Evolutionary conservation across 1,140 invertebrate species (phyloP).

Genomic region (Hycleus cichorii): DNA sequence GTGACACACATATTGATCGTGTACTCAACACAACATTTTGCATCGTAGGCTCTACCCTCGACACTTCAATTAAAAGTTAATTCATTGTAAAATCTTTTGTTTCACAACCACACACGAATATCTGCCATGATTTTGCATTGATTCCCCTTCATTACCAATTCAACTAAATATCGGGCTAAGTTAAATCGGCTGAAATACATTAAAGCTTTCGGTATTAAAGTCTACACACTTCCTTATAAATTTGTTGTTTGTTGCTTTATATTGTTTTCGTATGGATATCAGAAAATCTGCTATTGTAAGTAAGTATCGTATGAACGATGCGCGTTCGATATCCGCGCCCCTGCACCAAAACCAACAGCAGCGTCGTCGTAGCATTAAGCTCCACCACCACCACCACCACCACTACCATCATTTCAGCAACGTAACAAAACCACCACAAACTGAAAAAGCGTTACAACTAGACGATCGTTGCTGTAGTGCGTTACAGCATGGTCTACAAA

Average conservation of each 20-base stretch:
- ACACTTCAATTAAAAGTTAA: not conserved
- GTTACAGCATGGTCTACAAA: conserved; percentile 11
- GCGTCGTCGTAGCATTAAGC: not conserved
- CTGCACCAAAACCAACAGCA: conserved; percentile 12
- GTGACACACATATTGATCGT: conserved; percentile 15
- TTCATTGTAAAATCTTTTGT: too few relatives aligned
- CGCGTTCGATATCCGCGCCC: conserved; percentile 10
- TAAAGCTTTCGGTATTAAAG: too few relatives aligned
- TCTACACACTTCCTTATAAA: not conserved
- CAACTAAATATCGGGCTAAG: too few relatives aligned
- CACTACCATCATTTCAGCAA: not conserved
- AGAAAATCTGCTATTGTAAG: not conserved
- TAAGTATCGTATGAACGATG: not conserved
- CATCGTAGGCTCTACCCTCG: conserved; percentile 5
- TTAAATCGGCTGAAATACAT: too few relatives aligned
- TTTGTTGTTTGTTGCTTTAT: not conserved
- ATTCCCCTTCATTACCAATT: too few relatives aligned
- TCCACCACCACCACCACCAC: not conserved
- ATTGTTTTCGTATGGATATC: not conserved
- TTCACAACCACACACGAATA: too few relatives aligned
- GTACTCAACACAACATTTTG: conserved; percentile 7
- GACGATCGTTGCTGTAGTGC: conserved; percentile 11
- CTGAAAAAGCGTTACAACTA: not conserved
- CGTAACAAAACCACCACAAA: not conserved
- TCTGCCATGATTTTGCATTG: too few relatives aligned